phyloP scores from a whole-genome alignment of 1,140 invertebrate species.

The Drepana arcuata region DNA sequence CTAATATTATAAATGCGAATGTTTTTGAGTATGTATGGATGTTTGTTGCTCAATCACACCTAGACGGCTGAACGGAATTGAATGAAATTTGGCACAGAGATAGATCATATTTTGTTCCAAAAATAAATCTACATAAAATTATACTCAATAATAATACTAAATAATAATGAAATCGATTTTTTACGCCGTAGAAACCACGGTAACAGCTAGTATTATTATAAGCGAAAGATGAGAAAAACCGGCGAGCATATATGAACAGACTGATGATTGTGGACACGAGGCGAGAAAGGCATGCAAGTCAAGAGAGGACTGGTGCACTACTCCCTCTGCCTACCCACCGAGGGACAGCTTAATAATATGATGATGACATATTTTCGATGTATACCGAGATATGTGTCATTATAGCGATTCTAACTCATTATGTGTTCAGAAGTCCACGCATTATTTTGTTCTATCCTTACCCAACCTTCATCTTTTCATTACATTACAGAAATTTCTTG shows the following conservation, averaged over 20 bases:
- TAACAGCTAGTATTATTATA: too few species aligned
- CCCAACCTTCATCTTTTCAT: background rate
- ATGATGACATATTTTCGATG: too few species aligned
- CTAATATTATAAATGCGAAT: background rate
- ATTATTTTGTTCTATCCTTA: background rate
- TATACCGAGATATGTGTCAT: too few species aligned
- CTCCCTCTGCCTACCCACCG: too few species aligned
- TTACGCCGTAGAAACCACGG: too few species aligned
- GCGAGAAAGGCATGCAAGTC: too few species aligned
- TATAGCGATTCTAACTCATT: background rate
- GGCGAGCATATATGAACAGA: too few species aligned
- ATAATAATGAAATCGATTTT: background rate
- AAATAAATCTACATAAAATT: background rate
- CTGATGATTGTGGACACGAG: too few species aligned
- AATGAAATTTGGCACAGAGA: background rate
- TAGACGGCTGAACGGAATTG: background rate
- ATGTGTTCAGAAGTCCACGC: background rate
- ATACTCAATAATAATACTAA: background rate
- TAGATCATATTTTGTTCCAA: background rate
- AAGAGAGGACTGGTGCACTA: too few species aligned
- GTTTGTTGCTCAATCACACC: background rate
- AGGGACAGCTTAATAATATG: too few species aligned
- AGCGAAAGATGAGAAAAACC: too few species aligned
- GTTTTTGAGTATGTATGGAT: background rate
- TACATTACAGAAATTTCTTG: slow-evolving; percentile 47